phyloP scores from a whole-genome alignment of 1,140 invertebrate genomes.

The Drosophila aff. region DNA sequence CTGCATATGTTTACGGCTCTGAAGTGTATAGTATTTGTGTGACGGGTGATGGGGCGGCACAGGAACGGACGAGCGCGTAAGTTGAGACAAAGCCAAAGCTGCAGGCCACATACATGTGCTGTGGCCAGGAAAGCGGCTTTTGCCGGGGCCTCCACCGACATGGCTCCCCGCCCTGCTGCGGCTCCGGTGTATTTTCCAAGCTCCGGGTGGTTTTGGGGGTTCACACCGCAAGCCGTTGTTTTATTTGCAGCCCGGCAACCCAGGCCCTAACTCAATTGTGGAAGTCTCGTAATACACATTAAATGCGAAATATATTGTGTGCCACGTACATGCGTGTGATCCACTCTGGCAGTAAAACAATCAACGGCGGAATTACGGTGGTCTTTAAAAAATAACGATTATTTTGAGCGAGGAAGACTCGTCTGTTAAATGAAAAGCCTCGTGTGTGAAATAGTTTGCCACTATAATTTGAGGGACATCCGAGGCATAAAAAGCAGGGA shows the following conservation, averaged over 20 bases:
- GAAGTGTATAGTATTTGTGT: constrained; percentile 13
- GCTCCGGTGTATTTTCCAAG: not conserved
- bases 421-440: not conserved
- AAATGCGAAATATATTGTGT: constrained; percentile 33
- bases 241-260: constrained; percentile 37
- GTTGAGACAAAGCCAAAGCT: constrained; percentile 55
- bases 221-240: constrained; percentile 44
- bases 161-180: not conserved
- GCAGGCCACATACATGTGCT: constrained; percentile 54
- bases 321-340: constrained; percentile 20
- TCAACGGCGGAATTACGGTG: not conserved
- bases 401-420: not conserved
- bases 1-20: constrained; percentile 31
- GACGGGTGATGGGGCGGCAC: constrained; percentile 5
- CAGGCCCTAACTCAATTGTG: constrained; percentile 45
- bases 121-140: constrained; percentile 48
- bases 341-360: constrained; percentile 8
- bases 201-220: constrained; percentile 8
- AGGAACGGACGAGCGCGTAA: constrained; percentile 56
- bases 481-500: not conserved
- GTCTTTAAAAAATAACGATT: constrained; percentile 5
- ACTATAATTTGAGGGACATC: constrained; percentile 1
- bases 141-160: not conserved
- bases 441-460: not conserved
- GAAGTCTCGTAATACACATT: constrained; percentile 38